These are phyloP conservation scores for Falco berigora DNA, from an alignment of 2,797 vertebrate genomes.

Conservation along the genomic window DNA sequence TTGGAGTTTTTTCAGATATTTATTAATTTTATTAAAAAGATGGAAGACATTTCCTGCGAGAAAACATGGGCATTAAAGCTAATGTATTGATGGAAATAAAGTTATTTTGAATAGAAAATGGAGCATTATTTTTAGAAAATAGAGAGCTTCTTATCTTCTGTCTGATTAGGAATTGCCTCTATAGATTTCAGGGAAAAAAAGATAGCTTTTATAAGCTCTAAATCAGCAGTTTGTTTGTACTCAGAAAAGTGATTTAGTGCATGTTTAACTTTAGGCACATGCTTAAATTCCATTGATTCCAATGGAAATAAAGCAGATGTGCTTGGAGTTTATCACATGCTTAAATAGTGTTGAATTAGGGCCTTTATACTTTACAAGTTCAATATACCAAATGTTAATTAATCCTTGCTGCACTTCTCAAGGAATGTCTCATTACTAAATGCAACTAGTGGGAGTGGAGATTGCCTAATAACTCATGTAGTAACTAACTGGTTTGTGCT, in stretches of 20 bases:
- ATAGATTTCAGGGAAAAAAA: not conserved
- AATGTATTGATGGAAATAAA: not conserved
- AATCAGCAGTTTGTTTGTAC: conserved; percentile 47
- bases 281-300: conserved; percentile 53
- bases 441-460: not conserved
- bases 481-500: not conserved
- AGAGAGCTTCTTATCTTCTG: not conserved
- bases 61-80: not conserved
- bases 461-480: not conserved
- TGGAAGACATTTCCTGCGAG: not conserved
- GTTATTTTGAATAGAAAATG: not conserved
- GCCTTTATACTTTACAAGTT: not conserved
- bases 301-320: conserved; percentile 55
- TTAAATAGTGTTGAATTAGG: conserved; percentile 12
- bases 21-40: not conserved
- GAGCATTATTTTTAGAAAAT: not conserved
- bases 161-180: not conserved
- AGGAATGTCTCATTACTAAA: not conserved
- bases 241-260: conserved; percentile 56
- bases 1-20: not conserved
- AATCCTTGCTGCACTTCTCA: not conserved
- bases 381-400: conserved; percentile 28
- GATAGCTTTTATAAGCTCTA: conserved; percentile 33
- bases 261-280: conserved; percentile 56
- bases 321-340: conserved; percentile 18